Conservation (phyloP, 2,888 invertebrate species). For the Chrysomela aeneicollis region DNA sequence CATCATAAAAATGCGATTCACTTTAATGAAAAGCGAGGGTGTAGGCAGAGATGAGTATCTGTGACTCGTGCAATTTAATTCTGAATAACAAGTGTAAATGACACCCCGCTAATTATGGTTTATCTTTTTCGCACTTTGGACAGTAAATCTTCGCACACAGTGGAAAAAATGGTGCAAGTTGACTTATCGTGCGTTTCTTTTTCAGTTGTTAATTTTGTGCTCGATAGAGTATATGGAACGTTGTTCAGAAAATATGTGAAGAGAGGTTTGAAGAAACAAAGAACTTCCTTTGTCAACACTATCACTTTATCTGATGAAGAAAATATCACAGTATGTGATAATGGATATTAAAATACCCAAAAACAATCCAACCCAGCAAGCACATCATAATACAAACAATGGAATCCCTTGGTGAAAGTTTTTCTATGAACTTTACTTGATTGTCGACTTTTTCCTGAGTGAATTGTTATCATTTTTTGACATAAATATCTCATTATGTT, state of each 20-base stretch:
- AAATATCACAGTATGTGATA: too few species aligned
- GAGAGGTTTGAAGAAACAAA: too few species aligned
- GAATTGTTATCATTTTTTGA: too few species aligned
- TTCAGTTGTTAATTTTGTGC: constrained; percentile 42
- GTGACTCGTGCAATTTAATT: constrained; percentile 56
- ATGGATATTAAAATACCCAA: too few species aligned
- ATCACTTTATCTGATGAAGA: too few species aligned
- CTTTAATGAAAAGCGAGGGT: constrained; percentile 41
- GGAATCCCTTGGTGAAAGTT: too few species aligned
- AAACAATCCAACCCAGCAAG: too few species aligned
- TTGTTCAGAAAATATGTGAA: constrained; percentile 4
- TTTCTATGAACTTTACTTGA: too few species aligned
- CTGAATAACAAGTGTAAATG: constrained; percentile 64
- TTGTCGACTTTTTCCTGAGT: too few species aligned
- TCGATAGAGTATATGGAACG: constrained; percentile 11
- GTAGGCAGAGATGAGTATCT: constrained; percentile 41
- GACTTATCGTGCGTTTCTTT: constrained; percentile 44
- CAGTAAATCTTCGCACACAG: constrained; percentile 61
- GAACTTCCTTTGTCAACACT: too few species aligned
- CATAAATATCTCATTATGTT: too few species aligned
- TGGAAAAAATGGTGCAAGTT: constrained; percentile 55
- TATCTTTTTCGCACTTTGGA: constrained; percentile 59
- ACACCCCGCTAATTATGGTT: constrained; percentile 63
- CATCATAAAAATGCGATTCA: constrained; percentile 31
- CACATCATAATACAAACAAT: too few species aligned